These are phyloP conservation scores for Hippoglossus stenolepis DNA, from an alignment of 2,113 vertebrate genomes.

Conservation along the genomic window DNA sequence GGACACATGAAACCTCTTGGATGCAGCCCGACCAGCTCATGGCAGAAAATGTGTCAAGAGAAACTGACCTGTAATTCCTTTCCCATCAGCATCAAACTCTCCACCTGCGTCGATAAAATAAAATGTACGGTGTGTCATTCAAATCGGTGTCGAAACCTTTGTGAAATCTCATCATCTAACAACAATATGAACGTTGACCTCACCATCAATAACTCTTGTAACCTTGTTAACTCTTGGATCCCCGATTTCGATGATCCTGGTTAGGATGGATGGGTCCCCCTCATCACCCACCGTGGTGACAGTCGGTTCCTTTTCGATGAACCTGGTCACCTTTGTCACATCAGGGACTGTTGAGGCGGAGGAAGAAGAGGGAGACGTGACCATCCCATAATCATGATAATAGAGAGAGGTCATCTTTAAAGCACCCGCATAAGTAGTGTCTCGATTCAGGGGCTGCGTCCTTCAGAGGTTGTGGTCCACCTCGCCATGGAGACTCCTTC, in stretches of 20 bases:
- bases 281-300: conserved; percentile 23
- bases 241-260: conserved; percentile 22
- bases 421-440: too few species aligned
- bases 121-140: neutral
- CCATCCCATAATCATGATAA: neutral
- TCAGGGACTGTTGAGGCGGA: conserved; percentile 54
- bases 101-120: conserved; percentile 48
- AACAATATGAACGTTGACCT: neutral
- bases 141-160: neutral
- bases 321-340: conserved; percentile 69
- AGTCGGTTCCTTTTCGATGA: conserved; percentile 16
- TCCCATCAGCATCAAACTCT: conserved; percentile 37
- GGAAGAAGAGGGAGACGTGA: neutral
- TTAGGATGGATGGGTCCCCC: conserved; percentile 1
- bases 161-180: neutral
- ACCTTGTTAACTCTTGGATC: conserved; percentile 38
- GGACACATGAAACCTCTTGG: conserved; percentile 11
- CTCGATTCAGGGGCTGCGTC: too few species aligned
- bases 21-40: neutral
- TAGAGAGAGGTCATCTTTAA: neutral
- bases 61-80: conserved; percentile 71
- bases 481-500: too few species aligned
- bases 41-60: neutral
- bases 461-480: too few species aligned
- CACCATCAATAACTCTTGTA: conserved; percentile 64